Base-by-base conservation (phyloP, 2,888 invertebrate species). In the Nipponacmea schrenckii region DNA sequence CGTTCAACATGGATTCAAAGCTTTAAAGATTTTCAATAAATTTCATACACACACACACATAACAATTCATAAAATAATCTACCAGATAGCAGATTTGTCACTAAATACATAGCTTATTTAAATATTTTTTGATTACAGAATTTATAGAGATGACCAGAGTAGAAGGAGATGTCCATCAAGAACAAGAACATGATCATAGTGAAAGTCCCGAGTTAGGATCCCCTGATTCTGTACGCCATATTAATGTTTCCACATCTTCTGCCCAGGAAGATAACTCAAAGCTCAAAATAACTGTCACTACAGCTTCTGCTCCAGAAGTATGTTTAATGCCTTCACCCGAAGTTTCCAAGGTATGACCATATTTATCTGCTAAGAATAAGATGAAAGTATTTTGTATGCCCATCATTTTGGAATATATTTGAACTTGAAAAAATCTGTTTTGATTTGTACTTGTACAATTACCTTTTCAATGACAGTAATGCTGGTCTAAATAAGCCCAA, bases 281-380 rank as follows among this genome's bases (percentile, higher is more conserved):
- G 44, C 77, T 80, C 14, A 75, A 77, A 65, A 79, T 82, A 74
- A 84, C 81, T 67, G 81, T 79, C 20, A 83, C 84, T 56, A 85
- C 85, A 0, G 80, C 83, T 39, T 85, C 85, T 12, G 85, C 84
- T 67, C 85, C 85, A n/a, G 85, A 85, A 70, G 84, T 85, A 39
- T 85, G 84, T 5, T 77, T 84, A 50, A 81, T 84, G 68, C 85
- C 85, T 15, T 85, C 85, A 17, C 85, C 85, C 46, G 84, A 84
- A 73, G 80, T 84, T 69, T 80, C 78, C 67, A 85, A 84, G 83
- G 85, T 84, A 70, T 69, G 71, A 39, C 1, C 64, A 26, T 1
- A 2, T 24, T 62, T 62, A 20, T 31, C 39, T 10, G 10, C 39
- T n/a, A n/a, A n/a, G n/a, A n/a, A n/a, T n/a, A n/a, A 24, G 64